Conservation (phyloP, 2,797 vertebrate species). For the Sciurus carolinensis region DNA sequence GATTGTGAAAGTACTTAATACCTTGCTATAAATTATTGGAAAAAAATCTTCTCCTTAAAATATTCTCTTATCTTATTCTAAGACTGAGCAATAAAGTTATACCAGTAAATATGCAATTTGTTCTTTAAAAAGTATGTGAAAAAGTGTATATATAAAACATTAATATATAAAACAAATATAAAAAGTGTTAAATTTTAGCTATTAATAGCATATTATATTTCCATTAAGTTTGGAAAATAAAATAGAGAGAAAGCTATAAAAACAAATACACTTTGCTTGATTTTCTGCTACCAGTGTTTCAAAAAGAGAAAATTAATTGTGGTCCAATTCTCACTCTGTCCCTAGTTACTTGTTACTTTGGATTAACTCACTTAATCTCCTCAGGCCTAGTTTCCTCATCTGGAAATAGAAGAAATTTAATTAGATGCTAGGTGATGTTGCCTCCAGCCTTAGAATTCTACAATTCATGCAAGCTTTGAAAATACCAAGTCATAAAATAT, state of each 20-base stretch:
- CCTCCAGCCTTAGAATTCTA: conserved; percentile 8
- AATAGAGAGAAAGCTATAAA: not conserved
- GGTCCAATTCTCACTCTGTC: not conserved
- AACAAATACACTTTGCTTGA: not conserved
- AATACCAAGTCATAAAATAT: conserved; percentile 60
- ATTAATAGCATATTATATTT: not conserved
- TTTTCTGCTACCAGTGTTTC: conserved; percentile 54
- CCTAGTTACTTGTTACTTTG: conserved; percentile 49
- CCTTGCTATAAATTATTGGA: not conserved
- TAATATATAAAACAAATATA: not conserved
- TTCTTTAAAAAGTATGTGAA: not conserved
- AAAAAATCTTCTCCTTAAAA: conserved; percentile 53
- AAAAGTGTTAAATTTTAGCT: not conserved
- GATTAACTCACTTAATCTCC: conserved; percentile 57
- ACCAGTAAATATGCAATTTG: not conserved
- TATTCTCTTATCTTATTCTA: conserved; percentile 44
- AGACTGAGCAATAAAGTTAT: not conserved
- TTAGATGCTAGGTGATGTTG: conserved; percentile 29
- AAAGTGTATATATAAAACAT: not conserved
- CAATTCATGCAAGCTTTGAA: conserved; percentile 52
- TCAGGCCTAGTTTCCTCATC: conserved; percentile 58
- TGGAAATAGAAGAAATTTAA: conserved; percentile 72
- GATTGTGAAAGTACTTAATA: not conserved
- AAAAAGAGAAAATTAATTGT: conserved; percentile 32
- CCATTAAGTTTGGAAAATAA: conserved; percentile 23